phyloP scores from a whole-genome alignment of 2,888 invertebrate species.

The Dione juno region DNA sequence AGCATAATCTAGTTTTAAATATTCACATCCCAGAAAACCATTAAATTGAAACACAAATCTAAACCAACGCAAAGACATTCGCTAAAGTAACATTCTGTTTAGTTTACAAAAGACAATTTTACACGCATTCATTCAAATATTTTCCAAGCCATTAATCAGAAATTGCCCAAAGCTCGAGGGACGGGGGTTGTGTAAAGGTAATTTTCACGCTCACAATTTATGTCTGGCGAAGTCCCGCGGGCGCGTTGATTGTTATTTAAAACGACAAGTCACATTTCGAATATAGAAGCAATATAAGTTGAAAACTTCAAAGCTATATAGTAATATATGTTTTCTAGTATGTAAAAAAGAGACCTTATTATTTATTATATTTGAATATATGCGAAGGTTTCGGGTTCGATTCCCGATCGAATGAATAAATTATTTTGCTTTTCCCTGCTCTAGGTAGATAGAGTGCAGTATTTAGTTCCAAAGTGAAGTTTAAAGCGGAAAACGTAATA shows the following conservation, averaged over 20 bases:
- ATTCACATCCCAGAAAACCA: neutral
- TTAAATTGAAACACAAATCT: neutral
- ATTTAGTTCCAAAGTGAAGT: too few species aligned
- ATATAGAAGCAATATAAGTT: conserved; percentile 10
- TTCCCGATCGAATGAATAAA: too few species aligned
- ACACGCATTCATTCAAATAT: conserved; percentile 28
- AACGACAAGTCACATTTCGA: conserved; percentile 20
- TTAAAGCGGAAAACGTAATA: too few species aligned
- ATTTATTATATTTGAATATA: too few species aligned
- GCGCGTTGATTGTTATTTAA: conserved; percentile 25
- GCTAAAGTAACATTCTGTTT: neutral
- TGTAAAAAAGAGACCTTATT: too few species aligned
- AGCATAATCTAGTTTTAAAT: neutral
- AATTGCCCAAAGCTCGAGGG: conserved; percentile 28
- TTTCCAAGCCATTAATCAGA: conserved; percentile 31
- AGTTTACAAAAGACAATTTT: neutral
- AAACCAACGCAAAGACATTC: neutral
- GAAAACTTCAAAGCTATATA: neutral
- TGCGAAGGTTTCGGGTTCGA: too few species aligned
- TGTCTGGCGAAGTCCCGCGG: conserved; percentile 30
- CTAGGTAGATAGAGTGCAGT: too few species aligned
- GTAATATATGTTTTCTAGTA: neutral
- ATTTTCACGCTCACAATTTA: conserved; percentile 40
- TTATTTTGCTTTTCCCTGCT: too few species aligned
- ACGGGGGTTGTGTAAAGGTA: conserved; percentile 27